These are phyloP conservation scores for Embiotoca jacksoni DNA, from an alignment of 2,113 vertebrate genomes.

Conservation along the genomic window DNA sequence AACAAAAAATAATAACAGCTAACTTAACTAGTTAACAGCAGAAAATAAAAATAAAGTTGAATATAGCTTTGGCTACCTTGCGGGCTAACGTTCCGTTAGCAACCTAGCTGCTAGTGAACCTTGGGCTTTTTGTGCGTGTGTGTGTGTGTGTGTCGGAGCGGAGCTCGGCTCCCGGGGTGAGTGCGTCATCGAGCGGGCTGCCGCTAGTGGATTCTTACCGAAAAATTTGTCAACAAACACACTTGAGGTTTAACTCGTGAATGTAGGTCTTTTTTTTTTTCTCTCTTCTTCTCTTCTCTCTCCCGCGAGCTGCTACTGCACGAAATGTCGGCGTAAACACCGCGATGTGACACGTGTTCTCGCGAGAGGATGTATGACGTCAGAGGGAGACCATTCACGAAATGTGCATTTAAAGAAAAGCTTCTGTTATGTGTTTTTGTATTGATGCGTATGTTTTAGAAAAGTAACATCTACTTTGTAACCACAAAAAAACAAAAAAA, in stretches of 20 bases:
- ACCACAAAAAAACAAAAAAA: background rate
- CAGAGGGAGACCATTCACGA: background rate
- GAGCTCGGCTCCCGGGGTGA: constrained; percentile 11
- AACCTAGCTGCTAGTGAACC: constrained; percentile 25
- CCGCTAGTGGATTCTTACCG: constrained; percentile 73
- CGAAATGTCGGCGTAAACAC: constrained; percentile 71
- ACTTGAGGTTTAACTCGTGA: constrained; percentile 61
- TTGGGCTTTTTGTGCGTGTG: constrained; percentile 49
- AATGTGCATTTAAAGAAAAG: too few relatives aligned
- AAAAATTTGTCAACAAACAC: constrained; percentile 71
- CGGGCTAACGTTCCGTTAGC: constrained; percentile 56
- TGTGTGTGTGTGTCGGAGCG: constrained; percentile 13
- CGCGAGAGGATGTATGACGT: constrained; percentile 26
- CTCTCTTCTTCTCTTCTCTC: constrained; percentile 15
- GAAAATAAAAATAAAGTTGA: background rate
- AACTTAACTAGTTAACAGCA: constrained; percentile 5
- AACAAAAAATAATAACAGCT: background rate
- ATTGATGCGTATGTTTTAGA: too few relatives aligned
- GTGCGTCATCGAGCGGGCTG: constrained; percentile 23
- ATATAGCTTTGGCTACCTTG: background rate
- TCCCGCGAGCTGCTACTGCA: constrained; percentile 16
- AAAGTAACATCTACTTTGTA: too few relatives aligned
- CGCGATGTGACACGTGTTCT: constrained; percentile 45
- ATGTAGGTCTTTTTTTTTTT: constrained; percentile 18
- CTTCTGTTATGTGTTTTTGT: too few relatives aligned